A percentile compares a stretch with the other conserved stretches of the same genome.
Conservation (phyloP, 2,888 invertebrate genomes). For the Melangyna quadrimaculata region DNA sequence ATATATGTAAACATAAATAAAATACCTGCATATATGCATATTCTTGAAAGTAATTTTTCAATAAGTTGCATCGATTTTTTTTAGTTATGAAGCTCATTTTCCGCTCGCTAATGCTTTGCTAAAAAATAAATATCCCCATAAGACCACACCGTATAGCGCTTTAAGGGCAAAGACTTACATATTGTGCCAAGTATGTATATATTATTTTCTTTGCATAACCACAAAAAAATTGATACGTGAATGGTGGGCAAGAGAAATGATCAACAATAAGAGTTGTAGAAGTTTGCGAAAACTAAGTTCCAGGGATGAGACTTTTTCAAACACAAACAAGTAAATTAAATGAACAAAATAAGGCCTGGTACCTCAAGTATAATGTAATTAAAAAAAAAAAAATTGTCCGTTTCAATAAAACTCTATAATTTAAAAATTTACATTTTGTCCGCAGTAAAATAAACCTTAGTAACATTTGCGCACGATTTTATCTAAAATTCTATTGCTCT, state of each 20-base stretch:
- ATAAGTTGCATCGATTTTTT: not conserved
- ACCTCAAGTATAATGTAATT: too few relatives aligned
- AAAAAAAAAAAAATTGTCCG: too few relatives aligned
- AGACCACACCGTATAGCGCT: constrained; percentile 54
- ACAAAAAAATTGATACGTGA: constrained; percentile 18
- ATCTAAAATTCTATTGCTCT: too few relatives aligned
- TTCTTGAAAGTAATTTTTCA: not conserved
- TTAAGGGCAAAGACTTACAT: constrained; percentile 30
- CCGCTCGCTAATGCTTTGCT: constrained; percentile 13
- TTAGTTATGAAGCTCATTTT: constrained; percentile 30
- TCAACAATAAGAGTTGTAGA: constrained; percentile 38
- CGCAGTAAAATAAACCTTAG: too few relatives aligned
- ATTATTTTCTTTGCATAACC: constrained; percentile 55
- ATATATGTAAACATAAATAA: too few relatives aligned
- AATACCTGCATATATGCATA: not conserved
- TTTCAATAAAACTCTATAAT: too few relatives aligned
- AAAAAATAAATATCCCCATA: constrained; percentile 36
- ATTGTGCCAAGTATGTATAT: constrained; percentile 21
- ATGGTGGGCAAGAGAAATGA: constrained; percentile 39
- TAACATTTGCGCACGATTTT: too few relatives aligned
- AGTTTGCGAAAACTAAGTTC: not conserved
- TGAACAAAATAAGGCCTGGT: too few relatives aligned
- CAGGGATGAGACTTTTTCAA: not conserved
- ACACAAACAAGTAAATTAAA: not conserved
- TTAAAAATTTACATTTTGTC: too few relatives aligned